Base-by-base conservation (phyloP, 1,140 invertebrate species). In the Caenorhabditis elegans region DNA sequence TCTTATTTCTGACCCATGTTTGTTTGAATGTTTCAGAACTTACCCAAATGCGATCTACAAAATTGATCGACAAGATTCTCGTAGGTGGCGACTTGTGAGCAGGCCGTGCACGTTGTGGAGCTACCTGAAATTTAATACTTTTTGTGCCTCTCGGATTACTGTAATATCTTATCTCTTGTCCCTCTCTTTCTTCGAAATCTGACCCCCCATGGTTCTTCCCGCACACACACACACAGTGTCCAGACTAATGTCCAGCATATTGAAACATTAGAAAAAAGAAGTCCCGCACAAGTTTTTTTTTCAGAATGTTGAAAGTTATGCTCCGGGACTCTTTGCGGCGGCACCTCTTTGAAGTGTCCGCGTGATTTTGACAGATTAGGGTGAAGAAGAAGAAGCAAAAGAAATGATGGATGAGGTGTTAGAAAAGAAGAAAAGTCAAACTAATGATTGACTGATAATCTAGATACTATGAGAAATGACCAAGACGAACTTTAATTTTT, bases 31-130 rank as follows among this genome's bases (percentile, higher is more conserved):
- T 60, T 76, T 6, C 17, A 15, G 3, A 10, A 88, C 92, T 91
- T 90, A 93, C 93, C 93, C 83, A 92, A 92, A 80, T 92, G 91
- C 17, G 92, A 90, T 65, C 92, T 88, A 86, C 93, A 93, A 86
- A 91, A 93, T 86, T 93, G 91, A 86, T 93, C 92, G 82, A 93
- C 88, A 77, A 93, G 92, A 85, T 93, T 93, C 88, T 93, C 93
- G 86, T 92, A 93, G 2, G 93, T 93, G n/a, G 92, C 91, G 1
- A 92, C 91, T 86, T 93, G 92, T 60, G 91, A 90, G 87, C 93
- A 93, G 24, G 76, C 80, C 31, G 53, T 78, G 65, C 77, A 76
- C 46, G 31, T 51, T 53, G 55, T 60, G 19, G 76, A 31, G 51
- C 51, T 49, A 34, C 28, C 70, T 85, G 55, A 80, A 79, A 55